Evolutionary conservation across 2,888 invertebrate species (phyloP), one percentile per base, ranked within the genome.

Genomic region (Smittia aterrima): DNA sequence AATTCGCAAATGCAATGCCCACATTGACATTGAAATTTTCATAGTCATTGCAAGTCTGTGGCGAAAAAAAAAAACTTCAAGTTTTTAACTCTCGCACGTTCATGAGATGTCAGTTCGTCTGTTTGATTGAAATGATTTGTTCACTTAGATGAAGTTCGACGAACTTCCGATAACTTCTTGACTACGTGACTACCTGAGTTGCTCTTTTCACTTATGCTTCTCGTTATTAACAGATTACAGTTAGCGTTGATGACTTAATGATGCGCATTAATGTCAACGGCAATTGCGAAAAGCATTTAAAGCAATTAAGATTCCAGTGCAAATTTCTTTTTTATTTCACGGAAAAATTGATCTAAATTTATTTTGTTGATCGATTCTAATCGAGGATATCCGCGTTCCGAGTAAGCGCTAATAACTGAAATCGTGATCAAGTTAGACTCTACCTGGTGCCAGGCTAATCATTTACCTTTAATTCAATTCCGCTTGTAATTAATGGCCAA

Each of bases 331-430:
- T 58, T 11, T 6, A 22, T 3, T 64, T 58, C 3, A 58, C 20
- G 24, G 6, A 13, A 64, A 64, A 27, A 25, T 27, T 24, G 64
- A 64, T 64, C 64, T 64, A 24, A 6, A 64, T 64, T 58, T 4
- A 22, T 20, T 58, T 18, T 20, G 20, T 4, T 18, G 25, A 13
- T 4, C 25, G 1, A 64, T 64, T 24, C 27, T 24, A 24, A 18
- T 70, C 53, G 4, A 72, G 72, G 62, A 72, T 72, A 72, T 72
- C 72, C 72, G 72, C 62, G 72, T 72, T 72, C 38, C 58, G 27
- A 20, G 32, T 47, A n/a, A 16, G 4, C 20, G n/a, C 9, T 13
- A 64, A 25, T 64, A 25, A 64, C 27, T 64, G 6, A 64, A n/a
- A n/a, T 27, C 3, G 25, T 24, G n/a, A 27, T 13, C n/a, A 25